Conservation (phyloP, 2,113 vertebrate genomes). For the Passer montanus region DNA sequence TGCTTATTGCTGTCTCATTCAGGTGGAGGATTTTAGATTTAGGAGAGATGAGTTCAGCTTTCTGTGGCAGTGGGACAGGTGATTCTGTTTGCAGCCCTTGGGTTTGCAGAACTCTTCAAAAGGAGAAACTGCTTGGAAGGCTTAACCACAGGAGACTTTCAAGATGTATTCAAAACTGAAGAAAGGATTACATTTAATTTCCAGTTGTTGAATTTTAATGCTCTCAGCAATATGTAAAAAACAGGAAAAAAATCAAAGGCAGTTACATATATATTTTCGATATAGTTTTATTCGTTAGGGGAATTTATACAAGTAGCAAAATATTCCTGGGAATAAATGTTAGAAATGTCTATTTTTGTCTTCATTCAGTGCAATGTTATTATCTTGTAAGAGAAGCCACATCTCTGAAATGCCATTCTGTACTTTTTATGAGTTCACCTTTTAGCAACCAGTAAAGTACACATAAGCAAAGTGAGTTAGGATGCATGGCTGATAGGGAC, state of each 20-base stretch:
- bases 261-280: neutral
- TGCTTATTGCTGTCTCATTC: neutral
- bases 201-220: neutral
- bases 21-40: neutral
- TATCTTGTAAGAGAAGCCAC: neutral
- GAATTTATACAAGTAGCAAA: neutral
- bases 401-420: neutral
- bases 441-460: neutral
- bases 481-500: neutral
- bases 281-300: neutral
- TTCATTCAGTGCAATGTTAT: neutral
- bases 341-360: neutral
- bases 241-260: neutral
- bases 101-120: neutral
- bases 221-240: neutral
- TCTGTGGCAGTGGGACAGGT: neutral
- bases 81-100: neutral
- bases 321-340: neutral
- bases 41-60: neutral
- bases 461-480: neutral
- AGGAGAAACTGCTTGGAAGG: neutral
- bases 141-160: neutral
- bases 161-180: neutral
- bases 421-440: neutral
- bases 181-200: neutral